Conservation (phyloP, 2,888 invertebrate genomes). For the Leucophenga montana region DNA sequence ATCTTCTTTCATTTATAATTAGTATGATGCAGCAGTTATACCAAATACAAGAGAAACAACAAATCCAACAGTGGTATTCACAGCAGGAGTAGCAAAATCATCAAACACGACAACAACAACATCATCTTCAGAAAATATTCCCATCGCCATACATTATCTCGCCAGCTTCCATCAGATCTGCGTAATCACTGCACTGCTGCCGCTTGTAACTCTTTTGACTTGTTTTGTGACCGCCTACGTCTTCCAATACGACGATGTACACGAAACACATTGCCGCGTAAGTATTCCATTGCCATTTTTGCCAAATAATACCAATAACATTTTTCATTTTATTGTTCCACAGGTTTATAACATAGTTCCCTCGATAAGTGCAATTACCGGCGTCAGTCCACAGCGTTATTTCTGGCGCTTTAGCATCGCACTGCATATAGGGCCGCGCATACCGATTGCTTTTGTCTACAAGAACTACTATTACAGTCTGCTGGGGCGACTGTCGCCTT, state of each 20-base stretch:
- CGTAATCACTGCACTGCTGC: constrained; percentile 87
- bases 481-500: constrained; percentile 56
- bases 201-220: constrained; percentile 86
- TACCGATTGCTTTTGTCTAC: constrained; percentile 90
- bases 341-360: constrained; percentile 95
- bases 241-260: constrained; percentile 94
- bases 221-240: constrained; percentile 92
- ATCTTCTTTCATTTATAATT: too few relatives aligned
- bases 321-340: background rate
- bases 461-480: constrained; percentile 84
- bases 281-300: constrained; percentile 69
- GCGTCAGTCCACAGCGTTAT: constrained; percentile 92
- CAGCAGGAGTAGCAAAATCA: background rate
- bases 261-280: constrained; percentile 95
- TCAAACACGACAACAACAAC: background rate
- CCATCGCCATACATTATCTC: constrained; percentile 80
- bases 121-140: constrained; percentile 29
- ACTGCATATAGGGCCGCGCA: constrained; percentile 91
- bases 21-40: background rate
- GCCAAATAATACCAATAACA: too few relatives aligned
- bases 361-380: constrained; percentile 96
- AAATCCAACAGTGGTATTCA: background rate
- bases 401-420: constrained; percentile 94
- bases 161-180: constrained; percentile 87
- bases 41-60: background rate